Base-by-base conservation (phyloP, 2,888 invertebrate species). In the Drosophila affinis region DNA sequence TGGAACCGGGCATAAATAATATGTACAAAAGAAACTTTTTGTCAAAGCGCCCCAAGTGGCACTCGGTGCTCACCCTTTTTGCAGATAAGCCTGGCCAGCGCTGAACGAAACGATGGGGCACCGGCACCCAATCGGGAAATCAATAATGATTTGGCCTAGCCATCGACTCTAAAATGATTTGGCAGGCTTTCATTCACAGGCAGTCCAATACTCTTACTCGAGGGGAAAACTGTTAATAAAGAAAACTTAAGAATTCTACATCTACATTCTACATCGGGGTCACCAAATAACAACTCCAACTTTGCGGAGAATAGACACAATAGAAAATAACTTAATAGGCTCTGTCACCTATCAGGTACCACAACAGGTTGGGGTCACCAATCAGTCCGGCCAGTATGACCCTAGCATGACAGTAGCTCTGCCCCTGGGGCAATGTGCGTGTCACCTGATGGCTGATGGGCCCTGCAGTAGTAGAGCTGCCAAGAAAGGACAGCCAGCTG, bases 31-130 rank as follows among this genome's bases (percentile, higher is more conserved):
- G 68, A 73, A 88, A 84, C 72, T 86, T 87, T 80, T 74, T 86
- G 88, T 83, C 87, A 82, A 81, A 78, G 77, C 57, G 76, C 84
- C 75, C 78, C 84, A 77, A 87, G 81, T 84, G 82, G 76, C 77
- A 72, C 81, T 79, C 67, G 71, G 69, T 73, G 82, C 76, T 65
- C 76, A 86, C 87, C 83, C 87, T 80, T 75, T 75, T 71, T 46
- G 59, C 64, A 55, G 72, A 62, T 75, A 75, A 76, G 72, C 45
- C 69, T 24, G 62, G 32, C 58, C 39, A 51, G 62, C 68, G 60
- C 62, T 34, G 45, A 44, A 27, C 34, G 60, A 46, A 44, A 27
- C 34, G 60, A 46, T 68, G 69, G 54, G 39, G 14, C 39, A 39
- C 14, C 14, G 14, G 14, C 39, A 39, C 21, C 72, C 88, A 72